Evolutionary conservation across 2,888 invertebrate species (phyloP).

Genomic region (Eupithecia subfuscata): DNA sequence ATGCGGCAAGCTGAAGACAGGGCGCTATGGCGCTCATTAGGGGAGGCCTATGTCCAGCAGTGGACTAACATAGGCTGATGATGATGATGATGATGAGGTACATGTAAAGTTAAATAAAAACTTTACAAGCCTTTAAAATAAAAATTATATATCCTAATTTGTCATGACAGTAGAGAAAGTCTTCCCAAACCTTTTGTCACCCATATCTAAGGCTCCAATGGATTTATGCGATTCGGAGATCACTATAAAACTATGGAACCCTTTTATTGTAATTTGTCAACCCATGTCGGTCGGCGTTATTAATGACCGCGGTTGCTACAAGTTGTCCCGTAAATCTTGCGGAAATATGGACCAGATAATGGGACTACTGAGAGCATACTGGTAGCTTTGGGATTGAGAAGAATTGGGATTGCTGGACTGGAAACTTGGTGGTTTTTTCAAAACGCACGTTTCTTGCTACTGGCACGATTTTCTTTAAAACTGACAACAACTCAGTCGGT

Average conservation of each 20-base stretch:
- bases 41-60: no score
- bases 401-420: not conserved
- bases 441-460: no score
- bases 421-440: no score
- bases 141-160: not conserved
- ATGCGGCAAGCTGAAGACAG: no score
- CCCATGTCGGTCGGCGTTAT: slow-evolving; percentile 41
- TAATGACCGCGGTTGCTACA: slow-evolving; percentile 38
- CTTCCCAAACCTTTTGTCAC: slow-evolving; percentile 12
- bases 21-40: no score
- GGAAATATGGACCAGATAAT: slow-evolving; percentile 13
- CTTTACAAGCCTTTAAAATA: no score
- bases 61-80: no score
- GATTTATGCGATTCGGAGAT: slow-evolving; percentile 24
- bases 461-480: no score
- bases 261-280: slow-evolving; percentile 47
- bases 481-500: no score
- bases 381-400: slow-evolving; percentile 1
- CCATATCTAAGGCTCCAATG: slow-evolving; percentile 22
- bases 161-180: not conserved
- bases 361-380: not conserved
- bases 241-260: slow-evolving; percentile 41
- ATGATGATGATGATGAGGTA: no score
- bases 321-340: slow-evolving; percentile 38
- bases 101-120: no score